Evolutionary conservation across 1,140 invertebrate species (phyloP).

Genomic region (Choristoneura fumiferana): DNA sequence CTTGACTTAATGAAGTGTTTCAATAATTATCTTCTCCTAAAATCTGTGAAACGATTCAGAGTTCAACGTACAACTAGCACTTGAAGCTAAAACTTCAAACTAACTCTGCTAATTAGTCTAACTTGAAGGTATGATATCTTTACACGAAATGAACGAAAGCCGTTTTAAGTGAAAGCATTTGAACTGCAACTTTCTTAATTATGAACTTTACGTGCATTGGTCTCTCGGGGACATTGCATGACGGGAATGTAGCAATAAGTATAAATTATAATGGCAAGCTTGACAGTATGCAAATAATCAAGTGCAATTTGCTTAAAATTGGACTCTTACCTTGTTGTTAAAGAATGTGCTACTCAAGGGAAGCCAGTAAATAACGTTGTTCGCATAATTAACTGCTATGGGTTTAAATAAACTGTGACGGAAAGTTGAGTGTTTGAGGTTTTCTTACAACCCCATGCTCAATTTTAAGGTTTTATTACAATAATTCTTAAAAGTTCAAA

Average conservation of each 20-base stretch:
- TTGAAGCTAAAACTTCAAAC: too few species aligned
- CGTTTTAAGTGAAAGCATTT: slow-evolving; percentile 17
- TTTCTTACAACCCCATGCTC: too few species aligned
- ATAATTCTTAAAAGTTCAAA: too few species aligned
- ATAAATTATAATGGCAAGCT: neutral
- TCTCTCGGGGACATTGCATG: slow-evolving; percentile 6
- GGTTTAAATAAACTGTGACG: slow-evolving; percentile 7
- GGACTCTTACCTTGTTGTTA: neutral
- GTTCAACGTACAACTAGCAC: too few species aligned
- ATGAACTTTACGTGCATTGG: neutral
- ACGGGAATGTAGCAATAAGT: neutral
- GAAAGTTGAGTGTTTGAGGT: too few species aligned
- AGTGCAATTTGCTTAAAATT: slow-evolving; percentile 3
- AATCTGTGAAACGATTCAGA: too few species aligned
- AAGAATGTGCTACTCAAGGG: neutral
- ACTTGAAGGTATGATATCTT: slow-evolving; percentile 9
- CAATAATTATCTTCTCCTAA: too few species aligned
- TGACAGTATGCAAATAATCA: slow-evolving; percentile 9
- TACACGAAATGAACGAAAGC: slow-evolving; percentile 6
- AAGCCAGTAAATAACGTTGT: slow-evolving; percentile 7
- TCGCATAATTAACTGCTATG: slow-evolving; percentile 2
- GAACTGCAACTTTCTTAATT: slow-evolving; percentile 15
- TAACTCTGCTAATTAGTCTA: too few species aligned
- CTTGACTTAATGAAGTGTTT: too few species aligned
- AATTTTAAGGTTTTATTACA: too few species aligned